These are phyloP conservation scores for Equus przewalskii DNA, from an alignment of 2,113 vertebrate species.

Conservation along the genomic window DNA sequence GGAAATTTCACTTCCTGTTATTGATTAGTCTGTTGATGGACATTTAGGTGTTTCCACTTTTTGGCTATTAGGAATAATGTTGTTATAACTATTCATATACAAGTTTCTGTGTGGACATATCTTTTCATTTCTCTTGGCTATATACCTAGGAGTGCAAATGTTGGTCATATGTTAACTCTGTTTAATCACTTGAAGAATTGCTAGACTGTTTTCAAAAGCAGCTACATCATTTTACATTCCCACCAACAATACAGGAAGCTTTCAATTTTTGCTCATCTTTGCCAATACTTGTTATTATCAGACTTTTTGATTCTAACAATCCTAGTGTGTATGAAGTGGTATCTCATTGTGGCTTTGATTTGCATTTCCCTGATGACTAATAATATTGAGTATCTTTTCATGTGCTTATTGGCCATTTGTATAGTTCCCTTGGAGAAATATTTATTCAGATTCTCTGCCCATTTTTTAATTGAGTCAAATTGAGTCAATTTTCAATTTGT, in stretches of 20 bases:
- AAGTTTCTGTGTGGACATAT: background rate
- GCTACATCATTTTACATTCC: background rate
- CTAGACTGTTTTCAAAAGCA: background rate
- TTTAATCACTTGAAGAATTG: background rate
- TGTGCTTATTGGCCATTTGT: background rate
- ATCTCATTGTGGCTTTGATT: background rate
- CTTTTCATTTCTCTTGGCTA: background rate
- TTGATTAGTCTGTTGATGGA: background rate
- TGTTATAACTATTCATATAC: background rate
- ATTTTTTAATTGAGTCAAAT: background rate
- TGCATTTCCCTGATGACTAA: background rate
- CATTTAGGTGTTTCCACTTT: background rate
- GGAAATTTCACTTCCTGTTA: background rate
- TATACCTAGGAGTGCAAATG: background rate
- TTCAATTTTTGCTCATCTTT: background rate
- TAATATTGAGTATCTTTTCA: background rate
- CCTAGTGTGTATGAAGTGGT: background rate
- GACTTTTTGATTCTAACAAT: background rate
- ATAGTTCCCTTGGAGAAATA: background rate
- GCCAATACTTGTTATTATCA: background rate
- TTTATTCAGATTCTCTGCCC: background rate
- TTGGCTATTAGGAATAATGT: background rate
- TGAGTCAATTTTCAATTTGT: background rate
- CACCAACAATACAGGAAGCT: background rate
- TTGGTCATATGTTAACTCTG: background rate